Base-by-base conservation (phyloP, 2,113 vertebrate species). In the Eudyptes chrysolophus region DNA sequence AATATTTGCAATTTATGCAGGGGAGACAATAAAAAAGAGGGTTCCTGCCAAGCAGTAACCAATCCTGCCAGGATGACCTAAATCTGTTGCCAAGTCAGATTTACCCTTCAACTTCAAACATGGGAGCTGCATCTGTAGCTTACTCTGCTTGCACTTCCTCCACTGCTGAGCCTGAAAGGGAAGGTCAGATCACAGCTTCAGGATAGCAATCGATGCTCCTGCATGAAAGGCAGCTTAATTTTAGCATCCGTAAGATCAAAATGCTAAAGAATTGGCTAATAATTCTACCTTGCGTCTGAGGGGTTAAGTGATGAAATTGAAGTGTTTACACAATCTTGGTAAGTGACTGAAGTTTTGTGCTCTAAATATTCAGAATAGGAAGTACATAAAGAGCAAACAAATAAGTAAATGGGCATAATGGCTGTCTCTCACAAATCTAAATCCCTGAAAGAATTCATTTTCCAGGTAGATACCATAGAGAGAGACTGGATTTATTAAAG, bases 1-100 rank as follows among this genome's bases (percentile, higher is more conserved):
- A 95, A 95, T 96, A 95, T 93, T 95, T 96, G 94, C 84, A 69
- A 88, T 88, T 81, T 83, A 84, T 90, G 85, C 79, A 93, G 68
- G n/a, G 76, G 46, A 93, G 83, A 86, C 66, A 93, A 91, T 85
- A 91, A 94, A 95, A 64, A 94, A 48, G 30, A 85, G 32, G 29
- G 52, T 8, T 91, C 49, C 87, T 97, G 97, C 92, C 95, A 97
- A 96, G 87, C 76, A 89, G 79, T 66, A 92, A 88, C 89, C 84
- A 75, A 25, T 54, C 44, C 77, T 92, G 89, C 85, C 92, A 80
- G 79, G 44, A 96, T 76, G 86, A 82, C 90, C 95, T 78, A 64
- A 68, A 95, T 92, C 62, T 75, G 61, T n/a, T 95, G 94, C 92
- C 96, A 96, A 96, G 91, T 79, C 76, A 92, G 92, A 89, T 92